A percentile compares a stretch with the other conserved stretches of the same genome.
phyloP scores from a whole-genome alignment of 2,888 invertebrate genomes.

The Clistopyga incitator region DNA sequence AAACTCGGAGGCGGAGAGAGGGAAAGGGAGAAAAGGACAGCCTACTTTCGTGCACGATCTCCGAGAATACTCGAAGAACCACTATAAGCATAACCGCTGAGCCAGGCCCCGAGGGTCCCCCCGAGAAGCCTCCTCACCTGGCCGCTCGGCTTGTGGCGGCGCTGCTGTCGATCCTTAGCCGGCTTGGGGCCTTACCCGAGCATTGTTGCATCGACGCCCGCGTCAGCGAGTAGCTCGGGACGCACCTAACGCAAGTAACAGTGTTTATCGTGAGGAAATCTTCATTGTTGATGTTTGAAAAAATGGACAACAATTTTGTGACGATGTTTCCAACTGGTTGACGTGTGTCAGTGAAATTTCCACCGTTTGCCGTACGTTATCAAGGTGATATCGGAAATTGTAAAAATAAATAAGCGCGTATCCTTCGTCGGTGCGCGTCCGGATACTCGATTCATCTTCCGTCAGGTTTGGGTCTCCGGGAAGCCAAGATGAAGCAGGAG shows the following conservation, averaged over 20 bases:
- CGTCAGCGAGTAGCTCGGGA: conserved; percentile 75
- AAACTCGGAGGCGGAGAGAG: conserved; percentile 21
- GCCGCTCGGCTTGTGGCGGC: conserved; percentile 76
- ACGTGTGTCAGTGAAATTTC: conserved; percentile 55
- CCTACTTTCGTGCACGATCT: conserved; percentile 36
- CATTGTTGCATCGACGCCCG: conserved; percentile 83
- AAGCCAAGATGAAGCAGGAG: conserved; percentile 80
- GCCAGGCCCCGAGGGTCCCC: conserved; percentile 13
- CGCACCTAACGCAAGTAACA: conserved; percentile 69
- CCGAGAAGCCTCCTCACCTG: conserved; percentile 73
- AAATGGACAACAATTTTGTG: conserved; percentile 59
- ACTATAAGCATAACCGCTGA: conserved; percentile 4
- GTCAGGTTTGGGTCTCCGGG: background rate
- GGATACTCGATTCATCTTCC: conserved; percentile 47
- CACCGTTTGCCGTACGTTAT: background rate
- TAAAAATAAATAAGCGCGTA: background rate
- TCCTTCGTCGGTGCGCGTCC: conserved; percentile 44
- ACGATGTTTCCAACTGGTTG: conserved; percentile 31
- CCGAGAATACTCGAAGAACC: conserved; percentile 36
- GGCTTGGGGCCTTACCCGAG: conserved; percentile 78
- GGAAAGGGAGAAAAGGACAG: conserved; percentile 21
- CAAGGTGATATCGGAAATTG: conserved; percentile 31
- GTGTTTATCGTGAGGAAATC: conserved; percentile 12
- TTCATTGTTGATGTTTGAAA: conserved; percentile 3
- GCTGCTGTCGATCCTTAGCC: conserved; percentile 76